Percentiles rank a stretch among this genome's conserved stretches.
These are phyloP conservation scores for Leucophenga varia DNA, from an alignment of 1,140 invertebrate species.

Conservation along the genomic window DNA sequence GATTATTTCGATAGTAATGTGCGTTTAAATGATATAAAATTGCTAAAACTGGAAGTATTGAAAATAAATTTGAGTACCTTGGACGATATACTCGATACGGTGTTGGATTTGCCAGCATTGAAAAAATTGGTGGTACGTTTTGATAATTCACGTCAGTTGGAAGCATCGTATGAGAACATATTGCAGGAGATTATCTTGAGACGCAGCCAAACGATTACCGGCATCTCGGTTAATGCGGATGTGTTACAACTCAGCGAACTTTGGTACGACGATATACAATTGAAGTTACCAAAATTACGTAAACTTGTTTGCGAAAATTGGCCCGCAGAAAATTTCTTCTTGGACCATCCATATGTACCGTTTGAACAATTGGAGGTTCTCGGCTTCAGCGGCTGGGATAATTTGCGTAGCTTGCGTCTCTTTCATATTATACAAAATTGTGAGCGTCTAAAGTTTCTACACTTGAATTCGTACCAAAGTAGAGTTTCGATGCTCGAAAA, in stretches of 20 bases:
- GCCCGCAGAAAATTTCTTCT: conserved; percentile 37
- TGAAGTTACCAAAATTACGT: conserved; percentile 35
- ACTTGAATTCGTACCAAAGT: conserved; percentile 34
- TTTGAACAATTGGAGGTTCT: conserved; percentile 36
- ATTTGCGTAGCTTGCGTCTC: conserved; percentile 26
- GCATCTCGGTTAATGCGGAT: conserved; percentile 40
- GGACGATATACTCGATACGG: conserved; percentile 27
- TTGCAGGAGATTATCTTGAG: conserved; percentile 41
- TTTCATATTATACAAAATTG: conserved; percentile 32
- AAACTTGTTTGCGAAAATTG: conserved; percentile 36
- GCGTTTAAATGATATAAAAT: conserved; percentile 27
- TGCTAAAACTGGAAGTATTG: conserved; percentile 37
- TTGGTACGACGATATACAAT: conserved; percentile 30
- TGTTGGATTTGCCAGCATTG: conserved; percentile 34
- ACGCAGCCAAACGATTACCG: conserved; percentile 33
- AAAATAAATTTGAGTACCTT: conserved; percentile 38
- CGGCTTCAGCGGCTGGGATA: conserved; percentile 40
- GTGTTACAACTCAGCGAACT: conserved; percentile 33
- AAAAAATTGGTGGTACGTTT: conserved; percentile 31
- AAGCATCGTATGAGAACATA: conserved; percentile 38
- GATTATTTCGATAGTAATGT: conserved; percentile 36
- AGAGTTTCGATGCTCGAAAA: conserved; percentile 27
- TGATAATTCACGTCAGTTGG: conserved; percentile 33
- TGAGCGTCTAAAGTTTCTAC: conserved; percentile 22
- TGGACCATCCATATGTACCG: conserved; percentile 32